A percentile compares a stretch with the other conserved stretches of the same genome.
Conservation (phyloP, 30 jellyfish, hydroid and myxozoan genomes). For the Turritopsis rubra region DNA sequence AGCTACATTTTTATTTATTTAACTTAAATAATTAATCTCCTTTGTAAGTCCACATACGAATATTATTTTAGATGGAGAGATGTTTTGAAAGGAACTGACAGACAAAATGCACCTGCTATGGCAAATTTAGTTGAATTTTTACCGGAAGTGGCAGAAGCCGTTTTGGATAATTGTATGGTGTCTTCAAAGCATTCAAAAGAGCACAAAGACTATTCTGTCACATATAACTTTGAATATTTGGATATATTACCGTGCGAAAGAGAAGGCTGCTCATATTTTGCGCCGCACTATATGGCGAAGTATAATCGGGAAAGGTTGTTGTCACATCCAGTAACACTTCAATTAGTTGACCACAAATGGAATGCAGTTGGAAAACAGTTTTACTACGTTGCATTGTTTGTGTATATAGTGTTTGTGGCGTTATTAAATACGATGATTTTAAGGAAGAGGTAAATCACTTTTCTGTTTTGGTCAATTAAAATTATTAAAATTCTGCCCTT, state of each 20-base stretch:
- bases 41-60: too few species aligned
- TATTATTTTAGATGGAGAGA: too few species aligned
- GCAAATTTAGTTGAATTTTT: too few species aligned
- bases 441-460: slow-evolving; percentile 26
- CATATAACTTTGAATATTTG: too few species aligned
- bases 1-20: too few species aligned
- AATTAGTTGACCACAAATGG: slow-evolving; percentile 66
- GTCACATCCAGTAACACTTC: slow-evolving; percentile 54
- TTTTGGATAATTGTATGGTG: too few species aligned
- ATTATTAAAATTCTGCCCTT: neutral
- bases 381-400: slow-evolving; percentile 34
- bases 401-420: slow-evolving; percentile 61
- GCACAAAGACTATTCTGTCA: too few species aligned
- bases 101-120: too few species aligned
- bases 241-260: slow-evolving; percentile 34
- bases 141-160: too few species aligned
- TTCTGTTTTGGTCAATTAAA: neutral
- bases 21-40: too few species aligned
- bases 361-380: slow-evolving; percentile 57
- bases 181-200: too few species aligned
- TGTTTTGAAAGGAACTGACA: too few species aligned
- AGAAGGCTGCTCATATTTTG: slow-evolving; percentile 18
- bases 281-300: slow-evolving; percentile 59
- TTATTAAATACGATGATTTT: slow-evolving; percentile 67
- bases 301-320: slow-evolving; percentile 56